Base-by-base conservation (phyloP, 2,797 vertebrate species). In the Spondyliosoma cantharus region DNA sequence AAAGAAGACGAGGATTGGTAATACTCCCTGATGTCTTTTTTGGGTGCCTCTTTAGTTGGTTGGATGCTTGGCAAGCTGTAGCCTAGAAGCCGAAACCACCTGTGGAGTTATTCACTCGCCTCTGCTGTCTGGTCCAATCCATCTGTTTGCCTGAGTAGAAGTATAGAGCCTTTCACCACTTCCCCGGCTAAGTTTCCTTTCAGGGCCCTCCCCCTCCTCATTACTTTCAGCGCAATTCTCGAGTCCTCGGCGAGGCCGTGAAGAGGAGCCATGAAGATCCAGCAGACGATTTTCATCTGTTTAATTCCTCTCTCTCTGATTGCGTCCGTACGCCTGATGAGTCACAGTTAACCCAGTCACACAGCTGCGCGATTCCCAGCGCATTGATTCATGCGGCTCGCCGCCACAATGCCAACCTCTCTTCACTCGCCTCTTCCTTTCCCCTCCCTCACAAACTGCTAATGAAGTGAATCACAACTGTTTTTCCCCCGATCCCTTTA, bases 381-480 rank as follows among this genome's bases (percentile, higher is more conserved):
- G 49, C 83, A 63, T 29, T 74, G 88, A 91, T 87, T 92, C 88
- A 76, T 78, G 82, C 82, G 61, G 78, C 50, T 70, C 63, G 73
- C 70, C 57, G 14, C 81, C 78, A 78, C 85, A 68, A 83, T 61
- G 86, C 76, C 73, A 81, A 68, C 75, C 56, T 79, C 82, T 71
- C 76, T 48, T 69, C 80, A 59, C 80, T 88, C 59, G 54, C 83
- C 73, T 72, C 82, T 67, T 87, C 74, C 79, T 71, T 48, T 79
- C 73, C 77, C 75, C 74, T 88, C 82, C 64, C 73, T 88, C 84
- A 62, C 89, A 86, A 90, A 90, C 84, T 78, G 90, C 92, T 93
- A 93, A 93, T 94, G 90, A 92, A 94, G 85, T 90, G 90, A 92
- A 92, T 91, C 90, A 86, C 89, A 91, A 92, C 91, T 90, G 89